phyloP scores from a whole-genome alignment of 2,888 invertebrate genomes.

The Empis stercorea region DNA sequence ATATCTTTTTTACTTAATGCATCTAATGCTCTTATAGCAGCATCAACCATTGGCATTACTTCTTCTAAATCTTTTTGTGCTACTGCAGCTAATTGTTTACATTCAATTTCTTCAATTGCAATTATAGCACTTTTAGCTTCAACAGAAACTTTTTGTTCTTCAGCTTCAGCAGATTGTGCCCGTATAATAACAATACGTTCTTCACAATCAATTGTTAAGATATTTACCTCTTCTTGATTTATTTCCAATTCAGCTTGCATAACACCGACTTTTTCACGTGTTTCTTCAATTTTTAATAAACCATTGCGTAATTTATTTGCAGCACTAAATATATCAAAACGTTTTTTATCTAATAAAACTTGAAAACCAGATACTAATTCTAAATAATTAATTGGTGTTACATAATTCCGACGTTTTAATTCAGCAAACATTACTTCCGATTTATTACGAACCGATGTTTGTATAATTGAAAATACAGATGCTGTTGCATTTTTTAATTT shows the following conservation, averaged over 20 bases:
- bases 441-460: slow-evolving; percentile 64
- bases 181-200: slow-evolving; percentile 72
- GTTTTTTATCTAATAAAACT: slow-evolving; percentile 56
- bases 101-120: slow-evolving; percentile 65
- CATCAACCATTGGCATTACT: slow-evolving; percentile 78
- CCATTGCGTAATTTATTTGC: slow-evolving; percentile 73
- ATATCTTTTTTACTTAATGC: slow-evolving; percentile 76
- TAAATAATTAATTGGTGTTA: slow-evolving; percentile 78
- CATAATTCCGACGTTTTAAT: slow-evolving; percentile 71
- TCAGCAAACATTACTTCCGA: slow-evolving; percentile 61
- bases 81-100: slow-evolving; percentile 66
- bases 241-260: slow-evolving; percentile 74
- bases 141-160: slow-evolving; percentile 65
- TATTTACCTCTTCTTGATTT: slow-evolving; percentile 55
- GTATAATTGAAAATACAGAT: slow-evolving; percentile 65
- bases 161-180: slow-evolving; percentile 67
- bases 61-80: slow-evolving; percentile 72
- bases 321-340: slow-evolving; percentile 53
- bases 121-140: slow-evolving; percentile 61
- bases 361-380: slow-evolving; percentile 76
- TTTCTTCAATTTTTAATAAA: slow-evolving; percentile 76
- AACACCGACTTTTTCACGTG: slow-evolving; percentile 62
- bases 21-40: slow-evolving; percentile 64
- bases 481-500: slow-evolving; percentile 52
- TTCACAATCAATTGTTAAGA: slow-evolving; percentile 72